These are phyloP conservation scores for Rhea americana DNA, from an alignment of 2,113 vertebrate genomes.

Conservation along the genomic window DNA sequence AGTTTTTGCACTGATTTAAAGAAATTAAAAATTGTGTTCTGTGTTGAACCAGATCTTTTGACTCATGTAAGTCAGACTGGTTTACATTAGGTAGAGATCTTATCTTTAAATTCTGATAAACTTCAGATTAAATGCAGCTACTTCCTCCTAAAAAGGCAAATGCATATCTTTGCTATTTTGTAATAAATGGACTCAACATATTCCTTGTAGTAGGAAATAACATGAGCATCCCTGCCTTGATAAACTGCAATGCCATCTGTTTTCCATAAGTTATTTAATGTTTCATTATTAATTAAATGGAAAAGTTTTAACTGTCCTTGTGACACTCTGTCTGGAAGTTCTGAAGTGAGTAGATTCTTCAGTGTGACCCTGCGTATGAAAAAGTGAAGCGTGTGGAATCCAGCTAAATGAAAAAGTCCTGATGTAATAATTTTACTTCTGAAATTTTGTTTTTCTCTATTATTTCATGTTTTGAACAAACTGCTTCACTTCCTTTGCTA, in stretches of 20 bases:
- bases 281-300: background rate
- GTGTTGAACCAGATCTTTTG: background rate
- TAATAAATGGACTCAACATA: background rate
- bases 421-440: background rate
- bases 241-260: background rate
- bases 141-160: background rate
- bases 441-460: constrained; percentile 36
- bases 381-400: background rate
- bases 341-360: background rate
- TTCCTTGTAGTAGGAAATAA: background rate
- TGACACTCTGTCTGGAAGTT: background rate
- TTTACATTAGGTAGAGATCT: background rate
- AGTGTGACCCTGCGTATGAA: background rate
- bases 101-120: background rate
- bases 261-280: background rate
- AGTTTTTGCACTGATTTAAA: background rate
- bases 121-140: background rate
- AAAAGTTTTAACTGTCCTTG: background rate
- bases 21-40: background rate
- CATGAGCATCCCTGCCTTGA: background rate
- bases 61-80: background rate
- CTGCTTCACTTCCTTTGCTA: constrained; percentile 62
- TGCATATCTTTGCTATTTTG: background rate
- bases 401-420: background rate
- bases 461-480: constrained; percentile 48